Base-by-base conservation (phyloP, 1,140 invertebrate genomes). In the Drosophila tsacasi region DNA sequence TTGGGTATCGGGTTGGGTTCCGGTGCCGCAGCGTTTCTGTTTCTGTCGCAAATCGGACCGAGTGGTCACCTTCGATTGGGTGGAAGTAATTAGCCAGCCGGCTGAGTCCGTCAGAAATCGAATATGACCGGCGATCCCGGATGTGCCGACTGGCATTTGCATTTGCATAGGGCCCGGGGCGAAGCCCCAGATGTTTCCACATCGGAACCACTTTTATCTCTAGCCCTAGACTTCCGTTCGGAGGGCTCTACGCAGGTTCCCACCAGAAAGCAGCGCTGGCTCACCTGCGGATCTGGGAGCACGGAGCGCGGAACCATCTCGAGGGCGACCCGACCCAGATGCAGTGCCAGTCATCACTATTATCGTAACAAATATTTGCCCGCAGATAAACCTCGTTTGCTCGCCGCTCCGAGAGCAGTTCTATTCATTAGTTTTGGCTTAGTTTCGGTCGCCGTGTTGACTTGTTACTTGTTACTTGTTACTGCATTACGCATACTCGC, bases 401-500 rank as follows among this genome's bases (percentile, higher is more conserved):
- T 23, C 49, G 59, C 79, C 47, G 67, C 37, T 67, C 50, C 21
- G 55, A 76, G 76, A 71, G 39, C 42, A 44, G 44, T 59, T 61
- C 55, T 62, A 64, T 83, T 64, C 72, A 64, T 82, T 64, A 47
- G 67, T 73, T 25, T 54, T n/a, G 35, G 37, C 32, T 61, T 47
- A 27, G 61, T 67, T 86, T 42, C 19, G 27, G 61, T 67, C 79
- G 57, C 8, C 60, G 35, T 69, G 67, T 91, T 87, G 90, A 80
- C 57, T 72, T 91, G 68, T 89, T 91, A 91, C 87, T 84, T 54
- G 30, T 35, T 54, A 82, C 49, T 68, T 91, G 68, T 91, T 91
- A 91, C 87, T 84, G 89, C 87, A 91, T 91, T 91, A 91, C 87
- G 87, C 87, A 91, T 83, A 83, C 87, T 91, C 89, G 89, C 87